Evolutionary conservation across 2,888 invertebrate genomes (phyloP).

Genomic region (Apodemia mormo): DNA sequence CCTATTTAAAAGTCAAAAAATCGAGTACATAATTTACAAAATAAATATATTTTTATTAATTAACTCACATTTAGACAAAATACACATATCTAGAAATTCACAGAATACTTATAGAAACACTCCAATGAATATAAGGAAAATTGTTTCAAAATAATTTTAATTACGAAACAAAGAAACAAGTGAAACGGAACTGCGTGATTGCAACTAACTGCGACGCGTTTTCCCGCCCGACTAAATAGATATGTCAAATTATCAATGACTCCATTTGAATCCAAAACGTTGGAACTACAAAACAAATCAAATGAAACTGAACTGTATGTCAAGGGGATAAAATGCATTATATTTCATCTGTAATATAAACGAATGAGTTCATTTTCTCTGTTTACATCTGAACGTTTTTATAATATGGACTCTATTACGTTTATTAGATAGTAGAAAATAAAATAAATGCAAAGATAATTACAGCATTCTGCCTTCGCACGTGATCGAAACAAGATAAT

Average conservation of each 20-base stretch:
- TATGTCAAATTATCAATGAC: slow-evolving; percentile 23
- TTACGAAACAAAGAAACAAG: slow-evolving; percentile 20
- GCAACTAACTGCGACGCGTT: not conserved
- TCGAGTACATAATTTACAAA: not conserved
- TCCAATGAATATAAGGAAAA: not conserved
- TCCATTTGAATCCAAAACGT: slow-evolving; percentile 22
- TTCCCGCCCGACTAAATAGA: slow-evolving; percentile 15
- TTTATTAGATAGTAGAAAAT: not conserved
- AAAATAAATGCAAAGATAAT: slow-evolving; percentile 6
- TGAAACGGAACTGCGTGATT: slow-evolving; percentile 6
- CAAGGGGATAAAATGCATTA: not conserved
- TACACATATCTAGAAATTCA: not conserved
- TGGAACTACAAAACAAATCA: slow-evolving; percentile 18
- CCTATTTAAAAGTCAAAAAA: no score
- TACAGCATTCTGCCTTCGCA: slow-evolving; percentile 16
- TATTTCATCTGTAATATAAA: not conserved
- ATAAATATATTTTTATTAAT: not conserved
- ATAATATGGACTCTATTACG: not conserved
- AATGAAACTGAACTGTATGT: not conserved
- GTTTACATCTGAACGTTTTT: not conserved
- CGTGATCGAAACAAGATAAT: slow-evolving; percentile 7
- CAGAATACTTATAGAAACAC: not conserved
- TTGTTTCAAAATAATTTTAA: not conserved
- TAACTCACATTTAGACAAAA: not conserved
- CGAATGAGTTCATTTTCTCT: not conserved